A percentile compares a stretch with the other conserved stretches of the same genome.
phyloP scores from a whole-genome alignment of 2,797 vertebrate species.

The Enteromius afrohamiltoni region DNA sequence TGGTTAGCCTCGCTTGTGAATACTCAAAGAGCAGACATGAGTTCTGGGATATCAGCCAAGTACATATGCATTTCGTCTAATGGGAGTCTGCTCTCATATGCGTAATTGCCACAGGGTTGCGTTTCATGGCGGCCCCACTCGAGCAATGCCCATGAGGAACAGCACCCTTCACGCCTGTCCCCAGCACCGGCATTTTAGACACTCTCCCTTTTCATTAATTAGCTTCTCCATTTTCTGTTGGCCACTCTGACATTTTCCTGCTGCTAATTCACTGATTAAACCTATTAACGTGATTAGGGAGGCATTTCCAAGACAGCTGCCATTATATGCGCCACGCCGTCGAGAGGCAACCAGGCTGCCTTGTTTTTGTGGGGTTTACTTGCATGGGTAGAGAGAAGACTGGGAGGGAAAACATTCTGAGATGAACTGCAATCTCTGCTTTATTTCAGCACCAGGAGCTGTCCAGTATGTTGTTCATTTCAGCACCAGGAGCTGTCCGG shows the following conservation, averaged over 20 bases:
- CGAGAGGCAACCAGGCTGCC: slow-evolving; percentile 42
- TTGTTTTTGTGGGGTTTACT: slow-evolving; percentile 43
- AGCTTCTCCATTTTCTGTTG: slow-evolving; percentile 77
- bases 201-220: slow-evolving; percentile 80
- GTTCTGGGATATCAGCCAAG: slow-evolving; percentile 45
- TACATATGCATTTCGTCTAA: slow-evolving; percentile 52
- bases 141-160: slow-evolving; percentile 42
- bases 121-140: slow-evolving; percentile 51
- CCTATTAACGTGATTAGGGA: slow-evolving; percentile 87
- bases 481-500: slow-evolving; percentile 82
- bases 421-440: slow-evolving; percentile 40
- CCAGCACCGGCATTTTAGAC: slow-evolving; percentile 48
- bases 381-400: slow-evolving; percentile 31
- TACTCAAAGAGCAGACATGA: slow-evolving; percentile 19
- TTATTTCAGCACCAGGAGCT: slow-evolving; percentile 51
- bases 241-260: slow-evolving; percentile 84
- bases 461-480: slow-evolving; percentile 68
- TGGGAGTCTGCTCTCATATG: slow-evolving; percentile 43
- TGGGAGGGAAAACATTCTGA: slow-evolving; percentile 13
- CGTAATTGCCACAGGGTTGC: slow-evolving; percentile 48
- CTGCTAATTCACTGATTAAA: slow-evolving; percentile 89
- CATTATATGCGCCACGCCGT: slow-evolving; percentile 67
- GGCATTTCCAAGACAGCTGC: slow-evolving; percentile 80
- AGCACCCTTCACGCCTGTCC: slow-evolving; percentile 56
- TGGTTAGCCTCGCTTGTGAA: slow-evolving; percentile 47